These are phyloP conservation scores for Pelecanoides urinatrix DNA, from an alignment of 2,113 vertebrate genomes.

Conservation along the genomic window DNA sequence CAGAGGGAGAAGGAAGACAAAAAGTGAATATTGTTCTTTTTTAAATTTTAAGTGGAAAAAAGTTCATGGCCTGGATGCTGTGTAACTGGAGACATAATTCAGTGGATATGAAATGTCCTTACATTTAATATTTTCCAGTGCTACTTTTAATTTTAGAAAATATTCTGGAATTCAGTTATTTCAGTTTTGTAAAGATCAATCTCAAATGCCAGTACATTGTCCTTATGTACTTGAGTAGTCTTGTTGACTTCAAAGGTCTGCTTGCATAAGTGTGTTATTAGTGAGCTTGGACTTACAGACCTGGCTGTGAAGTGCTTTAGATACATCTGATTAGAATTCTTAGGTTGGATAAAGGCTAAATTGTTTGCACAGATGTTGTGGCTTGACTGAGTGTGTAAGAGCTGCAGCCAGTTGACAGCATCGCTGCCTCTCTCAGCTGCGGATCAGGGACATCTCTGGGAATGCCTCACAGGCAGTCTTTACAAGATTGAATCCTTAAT, in stretches of 20 bases:
- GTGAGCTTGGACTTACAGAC: not conserved
- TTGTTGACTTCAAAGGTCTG: not conserved
- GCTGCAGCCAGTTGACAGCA: not conserved
- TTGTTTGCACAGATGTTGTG: not conserved
- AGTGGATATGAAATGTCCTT: not conserved
- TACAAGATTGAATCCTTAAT: not conserved
- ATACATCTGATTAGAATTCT: not conserved
- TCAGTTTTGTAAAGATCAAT: not conserved
- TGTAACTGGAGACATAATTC: not conserved
- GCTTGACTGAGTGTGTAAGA: not conserved
- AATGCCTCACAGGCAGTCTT: not conserved
- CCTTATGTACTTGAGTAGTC: not conserved
- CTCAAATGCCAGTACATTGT: not conserved
- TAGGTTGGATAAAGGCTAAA: not conserved
- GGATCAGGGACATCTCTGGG: not conserved
- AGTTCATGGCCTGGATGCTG: not conserved
- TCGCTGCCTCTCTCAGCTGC: not conserved
- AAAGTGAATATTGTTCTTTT: not conserved
- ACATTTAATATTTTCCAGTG: not conserved
- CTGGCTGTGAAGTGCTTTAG: not conserved
- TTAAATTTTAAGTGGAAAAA: not conserved
- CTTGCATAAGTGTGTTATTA: not conserved
- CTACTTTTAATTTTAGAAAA: not conserved
- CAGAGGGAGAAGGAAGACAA: not conserved
- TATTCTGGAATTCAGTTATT: not conserved